Base-by-base conservation (phyloP, 2,888 invertebrate species). In the Miltochrista miniata region DNA sequence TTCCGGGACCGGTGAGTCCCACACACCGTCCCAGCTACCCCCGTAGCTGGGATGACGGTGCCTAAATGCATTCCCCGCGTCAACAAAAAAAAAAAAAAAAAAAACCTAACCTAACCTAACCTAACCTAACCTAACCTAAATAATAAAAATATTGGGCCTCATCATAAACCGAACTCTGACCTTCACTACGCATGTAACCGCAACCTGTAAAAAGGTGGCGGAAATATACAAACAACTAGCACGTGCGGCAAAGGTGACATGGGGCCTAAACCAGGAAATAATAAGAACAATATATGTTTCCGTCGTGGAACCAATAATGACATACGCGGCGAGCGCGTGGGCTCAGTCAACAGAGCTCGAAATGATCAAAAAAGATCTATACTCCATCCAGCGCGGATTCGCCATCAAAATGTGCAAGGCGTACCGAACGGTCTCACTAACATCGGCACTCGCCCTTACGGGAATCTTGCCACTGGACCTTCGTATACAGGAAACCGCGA, bases 181-280 rank as follows among this genome's bases (percentile, higher is more conserved):
- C n/a, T n/a, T n/a, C n/a, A n/a, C n/a, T n/a, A n/a, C n/a, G n/a
- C n/a, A n/a, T n/a, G n/a, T n/a, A n/a, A n/a, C n/a, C n/a, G n/a
- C n/a, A n/a, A n/a, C n/a, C n/a, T 36, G 9, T 42, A n/a, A 1
- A 48, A 43, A 24, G 48, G n/a, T 45, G 0, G 9, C 39, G 0
- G 13, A 30, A 7, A 29, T 53, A 0, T 49, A 53, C 15, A 48
- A 48, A 12, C 41, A 42, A 11, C 38, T 53, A 1, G 11, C 45
- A 0, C 9, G 31, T 2, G 35, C 49, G 2, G 49, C 54, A 0
- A 49, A 15, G 11, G 24, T 46, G 1, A 38, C 13, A 0, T 54
- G 49, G 54, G 54, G 54, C 0, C 12, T 49, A 10, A 35, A 48
- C 12, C 12, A 35, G 1, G 52, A 52, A 7, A 39, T 48, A 1